Conservation (phyloP, 2,113 vertebrate genomes). For the Neogale vison region DNA sequence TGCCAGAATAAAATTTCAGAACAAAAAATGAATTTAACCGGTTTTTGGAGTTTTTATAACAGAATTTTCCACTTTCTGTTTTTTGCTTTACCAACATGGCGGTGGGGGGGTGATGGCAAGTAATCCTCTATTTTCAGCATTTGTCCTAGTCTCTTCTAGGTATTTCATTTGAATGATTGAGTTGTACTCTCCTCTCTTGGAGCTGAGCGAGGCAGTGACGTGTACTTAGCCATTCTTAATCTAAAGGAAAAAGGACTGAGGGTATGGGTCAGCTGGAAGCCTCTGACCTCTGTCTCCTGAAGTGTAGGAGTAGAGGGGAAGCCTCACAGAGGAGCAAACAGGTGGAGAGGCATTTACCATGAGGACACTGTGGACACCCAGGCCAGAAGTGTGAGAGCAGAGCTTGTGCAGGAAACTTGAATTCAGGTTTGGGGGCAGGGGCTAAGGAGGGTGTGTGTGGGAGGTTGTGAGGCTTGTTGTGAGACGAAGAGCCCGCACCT, state of each 20-base stretch:
- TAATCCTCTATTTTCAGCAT: constrained; percentile 25
- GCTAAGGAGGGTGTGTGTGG: neutral
- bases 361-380: neutral
- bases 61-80: neutral
- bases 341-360: neutral
- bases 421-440: neutral
- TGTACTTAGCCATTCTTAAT: neutral
- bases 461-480: neutral
- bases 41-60: constrained; percentile 5
- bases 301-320: neutral
- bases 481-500: neutral
- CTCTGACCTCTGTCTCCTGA: neutral
- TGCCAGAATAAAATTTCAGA: neutral
- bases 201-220: neutral
- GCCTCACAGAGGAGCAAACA: neutral
- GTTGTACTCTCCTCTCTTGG: neutral
- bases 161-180: constrained; percentile 17
- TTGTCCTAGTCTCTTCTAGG: neutral
- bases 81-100: neutral
- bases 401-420: neutral
- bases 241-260: neutral
- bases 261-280: neutral
- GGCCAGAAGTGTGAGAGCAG: neutral
- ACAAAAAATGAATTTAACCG: neutral
- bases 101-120: neutral